Evolutionary conservation across 2,888 invertebrate genomes (phyloP), one percentile per base, ranked within the genome.

Genomic region (Drosophila bunnanda): DNA sequence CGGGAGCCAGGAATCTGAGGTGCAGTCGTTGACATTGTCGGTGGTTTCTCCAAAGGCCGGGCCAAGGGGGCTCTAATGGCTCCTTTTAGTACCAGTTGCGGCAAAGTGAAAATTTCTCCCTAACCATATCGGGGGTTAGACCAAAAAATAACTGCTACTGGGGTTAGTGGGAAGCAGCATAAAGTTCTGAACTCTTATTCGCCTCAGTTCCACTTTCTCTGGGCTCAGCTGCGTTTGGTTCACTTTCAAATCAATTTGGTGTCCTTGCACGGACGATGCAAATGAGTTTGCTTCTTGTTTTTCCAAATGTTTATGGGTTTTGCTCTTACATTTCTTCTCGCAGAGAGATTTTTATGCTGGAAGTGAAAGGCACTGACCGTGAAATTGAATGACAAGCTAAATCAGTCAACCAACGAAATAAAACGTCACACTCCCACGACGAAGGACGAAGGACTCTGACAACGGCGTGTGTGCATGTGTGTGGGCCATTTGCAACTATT

Each of bases 381-480:
- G 84, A 85, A 85, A 85, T 85, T 82, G 87, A 85, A 84, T 84
- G 87, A 85, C 84, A 84, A 80, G 80, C 80, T 70, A 76, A 82
- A 80, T 82, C 87, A 84, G 79, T 82, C 84, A 87, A 84, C 76
- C 84, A 84, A 84, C 72, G 64, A 64, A 58, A 72, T 64, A 64
- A 72, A 72, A 71, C 64, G 62, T 62, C 61, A 75, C 61, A 75
- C 50, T 60, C 30, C 43, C 48, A 48, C 39, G 48, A 52, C 15
- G 32, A 57, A 20, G 56, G 34, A 39, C n/a, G 39, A 50, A 15
- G 32, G 46, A 58, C 28, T 28, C 43, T 22, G 30, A 48, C 46
- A 28, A n/a, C 46, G 10, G 55, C 17, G 13, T 30, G 41, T 44
- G 39, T 62, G 54, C 60, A 54, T 75, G 57, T 62, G 73, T 69